These are phyloP conservation scores for Chaenogobius annularis DNA, from an alignment of 2,113 vertebrate genomes.

Conservation along the genomic window DNA sequence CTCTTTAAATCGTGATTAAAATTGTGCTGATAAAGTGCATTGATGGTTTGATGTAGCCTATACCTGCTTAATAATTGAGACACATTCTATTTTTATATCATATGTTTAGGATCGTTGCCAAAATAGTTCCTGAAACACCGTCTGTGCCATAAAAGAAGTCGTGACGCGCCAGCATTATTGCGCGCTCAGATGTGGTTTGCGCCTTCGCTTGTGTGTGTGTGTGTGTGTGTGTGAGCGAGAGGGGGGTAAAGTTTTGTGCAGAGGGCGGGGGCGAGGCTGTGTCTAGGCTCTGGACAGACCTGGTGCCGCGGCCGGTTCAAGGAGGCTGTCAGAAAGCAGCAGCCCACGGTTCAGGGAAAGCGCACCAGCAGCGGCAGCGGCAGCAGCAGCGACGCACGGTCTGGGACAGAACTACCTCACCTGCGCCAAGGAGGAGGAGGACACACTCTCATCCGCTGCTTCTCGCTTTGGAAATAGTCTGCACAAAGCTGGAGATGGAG, in stretches of 20 bases:
- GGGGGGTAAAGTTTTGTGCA: constrained; percentile 60
- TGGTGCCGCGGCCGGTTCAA: constrained; percentile 53
- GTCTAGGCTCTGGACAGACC: constrained; percentile 47
- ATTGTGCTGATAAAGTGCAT: background rate
- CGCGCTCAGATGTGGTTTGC: constrained; percentile 67
- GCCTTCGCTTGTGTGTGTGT: constrained; percentile 15
- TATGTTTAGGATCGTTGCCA: constrained; percentile 17
- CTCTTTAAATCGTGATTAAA: background rate
- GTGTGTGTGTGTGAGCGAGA: constrained; percentile 10
- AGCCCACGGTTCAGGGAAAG: constrained; percentile 27
- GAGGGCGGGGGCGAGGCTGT: constrained; percentile 53
- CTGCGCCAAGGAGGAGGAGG: constrained; percentile 37
- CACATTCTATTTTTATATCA: background rate
- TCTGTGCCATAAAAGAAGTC: constrained; percentile 57
- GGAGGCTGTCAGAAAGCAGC: constrained; percentile 17
- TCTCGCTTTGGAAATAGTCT: constrained; percentile 17
- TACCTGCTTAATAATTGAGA: background rate
- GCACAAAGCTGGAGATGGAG: constrained; percentile 54
- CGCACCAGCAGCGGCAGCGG: constrained; percentile 15
- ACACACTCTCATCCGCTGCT: constrained; percentile 25
- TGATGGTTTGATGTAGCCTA: background rate
- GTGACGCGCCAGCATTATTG: constrained; percentile 58
- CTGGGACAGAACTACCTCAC: constrained; percentile 44
- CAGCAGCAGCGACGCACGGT: constrained; percentile 19
- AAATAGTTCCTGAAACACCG: constrained; percentile 32